Conservation (phyloP, 2,797 vertebrate genomes). For the Enteromius anoplus region DNA sequence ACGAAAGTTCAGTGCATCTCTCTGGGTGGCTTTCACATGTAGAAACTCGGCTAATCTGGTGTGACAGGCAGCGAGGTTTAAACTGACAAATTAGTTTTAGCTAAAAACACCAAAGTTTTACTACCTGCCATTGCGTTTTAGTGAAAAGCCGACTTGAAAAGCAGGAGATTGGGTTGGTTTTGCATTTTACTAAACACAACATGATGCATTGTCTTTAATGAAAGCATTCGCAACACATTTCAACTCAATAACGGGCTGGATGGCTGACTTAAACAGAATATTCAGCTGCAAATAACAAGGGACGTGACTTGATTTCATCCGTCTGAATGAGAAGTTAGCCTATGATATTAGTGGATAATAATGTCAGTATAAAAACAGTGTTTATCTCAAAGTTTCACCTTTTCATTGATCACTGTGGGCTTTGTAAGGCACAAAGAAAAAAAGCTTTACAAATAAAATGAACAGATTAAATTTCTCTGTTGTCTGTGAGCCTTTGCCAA, state of each 20-base stretch:
- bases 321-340: background rate
- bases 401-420: background rate
- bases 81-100: conserved; percentile 25
- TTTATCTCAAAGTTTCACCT: background rate
- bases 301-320: background rate
- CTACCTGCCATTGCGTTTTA: conserved; percentile 6
- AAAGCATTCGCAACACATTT: conserved; percentile 15
- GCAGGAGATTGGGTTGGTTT: background rate
- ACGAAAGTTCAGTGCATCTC: conserved; percentile 12
- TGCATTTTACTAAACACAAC: background rate
- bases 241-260: background rate
- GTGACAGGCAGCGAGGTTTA: conserved; percentile 16
- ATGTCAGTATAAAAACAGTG: background rate
- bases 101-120: conserved; percentile 21
- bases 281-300: background rate
- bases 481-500: background rate
- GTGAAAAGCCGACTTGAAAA: background rate
- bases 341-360: background rate
- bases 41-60: conserved; percentile 27
- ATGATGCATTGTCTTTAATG: background rate
- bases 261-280: background rate
- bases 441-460: background rate
- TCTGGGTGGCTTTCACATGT: conserved; percentile 24
- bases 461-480: background rate
- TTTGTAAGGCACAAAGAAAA: background rate